Base-by-base conservation (phyloP, 2,888 invertebrate genomes). In the Scaptomyza tumidula region DNA sequence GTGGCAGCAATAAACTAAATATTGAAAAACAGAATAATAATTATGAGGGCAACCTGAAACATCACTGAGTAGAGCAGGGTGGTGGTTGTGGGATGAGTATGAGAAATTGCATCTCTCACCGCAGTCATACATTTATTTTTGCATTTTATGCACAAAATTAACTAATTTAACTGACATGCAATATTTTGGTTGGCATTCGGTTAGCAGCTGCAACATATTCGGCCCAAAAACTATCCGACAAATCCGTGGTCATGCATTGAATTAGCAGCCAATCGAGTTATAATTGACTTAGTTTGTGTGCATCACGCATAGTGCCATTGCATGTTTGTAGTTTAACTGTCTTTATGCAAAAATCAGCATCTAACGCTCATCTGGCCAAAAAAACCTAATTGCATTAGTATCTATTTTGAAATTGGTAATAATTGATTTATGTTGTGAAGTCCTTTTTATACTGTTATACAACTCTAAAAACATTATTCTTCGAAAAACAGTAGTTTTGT, bases 101-200 rank as follows among this genome's bases (percentile, higher is more conserved):
- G 14, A 2, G n/a, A 13, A 19, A 65, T 16, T 33, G n/a, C 43
- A 62, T 39, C 50, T 29, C 19, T 39, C 53, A 79, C 80, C 86
- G 44, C 86, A 88, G 37, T 53, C 55, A 67, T 44, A 44, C 65
- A 79, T 83, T 86, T 83, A 74, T 79, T 83, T 74, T 65, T 83
- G 61, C 58, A 83, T 86, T 88, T 88, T 76, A 75, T 80, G 76
- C 86, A 73, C 86, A 76, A 86, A 86, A 88, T 86, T 83, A 86
- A 83, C 83, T 80, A 75, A 80, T 88, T 88, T 77, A 88, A 88
- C 77, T 83, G 88, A 80, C 77, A 88, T 86, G 64, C 58, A 80
- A 83, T 77, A 86, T 80, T 73, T 72, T 57, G 73, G 86, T 61
- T 84, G 48, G 45, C 59, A 64, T 57, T 68, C 44, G 77, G 68